A percentile compares a stretch with the other conserved stretches of the same genome.
Evolutionary conservation across 2,888 invertebrate species (phyloP).

Genomic region (Lasioglossum marginatum): DNA sequence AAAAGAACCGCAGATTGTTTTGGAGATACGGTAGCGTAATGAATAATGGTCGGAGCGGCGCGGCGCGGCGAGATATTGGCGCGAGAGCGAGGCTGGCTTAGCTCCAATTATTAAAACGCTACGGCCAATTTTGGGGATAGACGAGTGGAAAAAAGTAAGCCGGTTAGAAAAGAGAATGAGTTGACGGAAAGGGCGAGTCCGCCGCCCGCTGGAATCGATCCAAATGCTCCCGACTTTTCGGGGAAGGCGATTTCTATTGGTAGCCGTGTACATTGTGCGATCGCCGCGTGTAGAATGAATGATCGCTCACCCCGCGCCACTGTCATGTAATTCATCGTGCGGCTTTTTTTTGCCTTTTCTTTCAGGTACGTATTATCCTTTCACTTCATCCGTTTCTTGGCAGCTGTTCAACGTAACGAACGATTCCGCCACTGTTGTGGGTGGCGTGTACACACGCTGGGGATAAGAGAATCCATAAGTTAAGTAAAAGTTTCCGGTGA

Average conservation of each 20-base stretch:
- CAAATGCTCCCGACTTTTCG: slow-evolving; percentile 76
- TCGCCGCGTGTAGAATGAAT: slow-evolving; percentile 20
- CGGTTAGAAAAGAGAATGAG: slow-evolving; percentile 44
- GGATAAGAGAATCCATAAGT: background rate
- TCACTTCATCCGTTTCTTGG: slow-evolving; percentile 43
- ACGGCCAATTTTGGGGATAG: slow-evolving; percentile 68
- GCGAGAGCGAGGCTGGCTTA: slow-evolving; percentile 73
- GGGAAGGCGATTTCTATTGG: slow-evolving; percentile 63
- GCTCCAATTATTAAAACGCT: slow-evolving; percentile 75
- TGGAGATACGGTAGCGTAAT: background rate
- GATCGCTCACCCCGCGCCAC: slow-evolving; percentile 5
- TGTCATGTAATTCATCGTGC: slow-evolving; percentile 18
- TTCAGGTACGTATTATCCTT: slow-evolving; percentile 76
- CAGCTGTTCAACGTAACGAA: slow-evolving; percentile 53
- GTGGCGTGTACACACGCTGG: background rate
- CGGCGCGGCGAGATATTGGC: background rate
- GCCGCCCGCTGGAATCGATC: slow-evolving; percentile 76
- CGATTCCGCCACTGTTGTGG: background rate
- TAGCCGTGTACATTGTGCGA: slow-evolving; percentile 6
- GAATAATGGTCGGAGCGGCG: slow-evolving; percentile 35
- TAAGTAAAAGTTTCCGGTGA: background rate
- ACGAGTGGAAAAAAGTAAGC: slow-evolving; percentile 54
- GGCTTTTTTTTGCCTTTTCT: slow-evolving; percentile 59
- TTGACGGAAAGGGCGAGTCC: slow-evolving; percentile 61
- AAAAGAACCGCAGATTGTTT: slow-evolving; percentile 2